phyloP scores from a whole-genome alignment of 1,140 invertebrate genomes.

The Drosophila mauritiana region DNA sequence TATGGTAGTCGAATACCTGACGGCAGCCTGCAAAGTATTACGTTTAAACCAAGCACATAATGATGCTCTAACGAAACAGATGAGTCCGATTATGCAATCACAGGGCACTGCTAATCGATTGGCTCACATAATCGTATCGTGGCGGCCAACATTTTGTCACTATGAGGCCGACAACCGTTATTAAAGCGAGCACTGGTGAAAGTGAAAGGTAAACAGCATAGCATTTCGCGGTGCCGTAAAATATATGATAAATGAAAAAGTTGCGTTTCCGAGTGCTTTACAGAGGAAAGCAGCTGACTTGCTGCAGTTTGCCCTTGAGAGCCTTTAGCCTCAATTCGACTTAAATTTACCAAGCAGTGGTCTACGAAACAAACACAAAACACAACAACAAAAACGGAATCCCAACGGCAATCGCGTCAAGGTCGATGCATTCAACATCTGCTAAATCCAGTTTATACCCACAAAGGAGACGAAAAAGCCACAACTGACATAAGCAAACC shows the following conservation, averaged over 20 bases:
- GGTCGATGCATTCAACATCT: slow-evolving; percentile 59
- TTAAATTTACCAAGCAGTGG: slow-evolving; percentile 7
- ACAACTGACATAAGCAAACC: slow-evolving; percentile 6
- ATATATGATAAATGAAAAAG: slow-evolving; percentile 46
- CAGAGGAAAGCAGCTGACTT: not conserved
- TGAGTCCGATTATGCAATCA: slow-evolving; percentile 49
- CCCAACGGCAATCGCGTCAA: slow-evolving; percentile 40
- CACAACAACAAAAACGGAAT: slow-evolving; percentile 2
- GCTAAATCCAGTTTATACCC: slow-evolving; percentile 63
- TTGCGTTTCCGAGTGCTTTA: not conserved
- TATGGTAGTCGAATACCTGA: not conserved
- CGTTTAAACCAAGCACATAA: slow-evolving; percentile 44
- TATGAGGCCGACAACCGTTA: slow-evolving; percentile 16
- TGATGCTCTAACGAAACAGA: slow-evolving; percentile 48
- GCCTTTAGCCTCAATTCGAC: slow-evolving; percentile 27
- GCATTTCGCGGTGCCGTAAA: slow-evolving; percentile 17
- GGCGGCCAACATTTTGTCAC: slow-evolving; percentile 43
- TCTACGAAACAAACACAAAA: slow-evolving; percentile 16
- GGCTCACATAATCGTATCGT: slow-evolving; percentile 19
- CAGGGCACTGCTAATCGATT: slow-evolving; percentile 53
- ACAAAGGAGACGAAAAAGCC: slow-evolving; percentile 31
- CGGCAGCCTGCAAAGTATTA: slow-evolving; percentile 40
- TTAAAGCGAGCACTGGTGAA: slow-evolving; percentile 44
- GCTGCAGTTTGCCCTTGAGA: slow-evolving; percentile 31
- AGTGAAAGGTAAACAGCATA: slow-evolving; percentile 53